phyloP scores from a whole-genome alignment of 2,113 vertebrate genomes.

The Piprites chloris region DNA sequence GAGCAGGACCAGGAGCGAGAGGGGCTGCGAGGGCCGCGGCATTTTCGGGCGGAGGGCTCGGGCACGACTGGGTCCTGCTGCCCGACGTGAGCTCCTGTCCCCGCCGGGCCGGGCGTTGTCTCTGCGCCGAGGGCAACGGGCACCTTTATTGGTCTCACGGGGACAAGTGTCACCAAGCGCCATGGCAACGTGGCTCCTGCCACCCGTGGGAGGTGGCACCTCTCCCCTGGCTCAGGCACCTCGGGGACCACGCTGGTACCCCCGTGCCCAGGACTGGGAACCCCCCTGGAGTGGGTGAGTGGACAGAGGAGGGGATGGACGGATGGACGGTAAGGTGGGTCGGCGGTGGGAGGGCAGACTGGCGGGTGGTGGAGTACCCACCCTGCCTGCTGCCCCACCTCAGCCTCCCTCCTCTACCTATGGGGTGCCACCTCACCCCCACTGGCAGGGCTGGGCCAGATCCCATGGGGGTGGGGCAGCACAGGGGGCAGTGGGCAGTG shows the following conservation, averaged over 20 bases:
- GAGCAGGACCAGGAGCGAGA: background rate
- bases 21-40: background rate
- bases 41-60: background rate
- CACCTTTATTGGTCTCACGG: background rate
- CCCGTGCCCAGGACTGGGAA: background rate
- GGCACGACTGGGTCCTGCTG: background rate
- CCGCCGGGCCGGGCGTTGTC: rapidly evolving
- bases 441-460: background rate
- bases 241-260: rapidly evolving
- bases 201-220: background rate
- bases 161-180: background rate
- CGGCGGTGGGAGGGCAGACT: too few relatives aligned
- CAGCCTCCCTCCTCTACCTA: background rate
- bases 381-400: background rate
- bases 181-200: background rate
- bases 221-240: background rate
- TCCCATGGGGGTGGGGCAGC: background rate
- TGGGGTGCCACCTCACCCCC: background rate
- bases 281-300: rapidly evolving
- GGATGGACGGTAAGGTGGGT: too few relatives aligned
- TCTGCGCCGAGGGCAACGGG: background rate
- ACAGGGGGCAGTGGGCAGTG: background rate
- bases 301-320: too few relatives aligned
- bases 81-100: background rate
- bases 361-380: background rate